Evolutionary conservation across 1,140 invertebrate species (phyloP).

Genomic region (Gonatopus flavifemur): DNA sequence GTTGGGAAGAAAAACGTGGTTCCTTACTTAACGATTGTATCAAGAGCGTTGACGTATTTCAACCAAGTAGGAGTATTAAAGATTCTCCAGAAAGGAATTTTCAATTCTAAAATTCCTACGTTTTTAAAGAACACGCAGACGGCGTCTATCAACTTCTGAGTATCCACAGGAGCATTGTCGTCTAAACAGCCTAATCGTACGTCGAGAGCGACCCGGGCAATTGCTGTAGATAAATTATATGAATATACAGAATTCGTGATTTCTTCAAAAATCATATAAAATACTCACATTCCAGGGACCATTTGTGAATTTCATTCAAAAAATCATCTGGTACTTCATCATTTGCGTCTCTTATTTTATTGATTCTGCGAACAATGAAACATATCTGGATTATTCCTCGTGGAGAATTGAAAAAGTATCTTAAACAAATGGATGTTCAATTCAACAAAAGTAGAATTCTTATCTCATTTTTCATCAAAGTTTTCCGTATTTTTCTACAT

Average conservation of each 20-base stretch:
- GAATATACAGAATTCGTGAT: not conserved
- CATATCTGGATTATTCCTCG: not conserved
- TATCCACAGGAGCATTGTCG: conserved; percentile 64
- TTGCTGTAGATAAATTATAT: conserved; percentile 60
- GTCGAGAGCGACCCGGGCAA: conserved; percentile 78
- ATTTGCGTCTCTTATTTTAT: conserved; percentile 66
- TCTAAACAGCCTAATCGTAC: conserved; percentile 76
- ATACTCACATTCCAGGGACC: conserved; percentile 85
- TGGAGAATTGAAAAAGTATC: not conserved
- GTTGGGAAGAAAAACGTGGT: not conserved
- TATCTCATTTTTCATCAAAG: too few species aligned
- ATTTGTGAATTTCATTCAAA: conserved; percentile 82
- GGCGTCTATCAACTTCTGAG: conserved; percentile 73
- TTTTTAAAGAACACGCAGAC: conserved; percentile 81
- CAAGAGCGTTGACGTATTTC: conserved; percentile 72
- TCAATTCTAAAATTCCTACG: conserved; percentile 75
- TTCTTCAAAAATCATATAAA: not conserved
- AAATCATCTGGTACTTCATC: conserved; percentile 74
- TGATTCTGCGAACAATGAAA: conserved; percentile 64
- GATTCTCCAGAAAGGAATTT: conserved; percentile 78
- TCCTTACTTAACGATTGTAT: conserved; percentile 66
- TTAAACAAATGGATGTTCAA: too few species aligned
- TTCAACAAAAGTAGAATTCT: too few species aligned
- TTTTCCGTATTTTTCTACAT: too few species aligned
- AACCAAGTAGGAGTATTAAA: conserved; percentile 75